Evolutionary conservation across 2,797 vertebrate genomes (phyloP).

Genomic region (Alosa sapidissima): DNA sequence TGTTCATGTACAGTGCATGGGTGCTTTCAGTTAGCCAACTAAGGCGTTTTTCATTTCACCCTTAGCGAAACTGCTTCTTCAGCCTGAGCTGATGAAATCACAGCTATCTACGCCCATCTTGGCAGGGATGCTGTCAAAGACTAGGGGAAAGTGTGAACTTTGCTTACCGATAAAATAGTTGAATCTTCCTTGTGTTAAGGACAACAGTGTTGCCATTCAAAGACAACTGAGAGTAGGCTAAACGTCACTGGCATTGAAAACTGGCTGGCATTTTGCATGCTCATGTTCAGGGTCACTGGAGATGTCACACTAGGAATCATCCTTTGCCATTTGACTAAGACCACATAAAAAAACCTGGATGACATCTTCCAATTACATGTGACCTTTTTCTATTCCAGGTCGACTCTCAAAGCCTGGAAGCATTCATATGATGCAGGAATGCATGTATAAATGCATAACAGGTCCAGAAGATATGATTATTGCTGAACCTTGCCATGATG

Average conservation of each 20-base stretch:
- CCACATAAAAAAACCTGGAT: slow-evolving; percentile 32
- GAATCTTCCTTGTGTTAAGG: neutral
- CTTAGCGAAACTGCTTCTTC: neutral
- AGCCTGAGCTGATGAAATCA: neutral
- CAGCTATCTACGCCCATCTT: neutral
- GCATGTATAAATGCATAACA: neutral
- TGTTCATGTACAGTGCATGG: neutral
- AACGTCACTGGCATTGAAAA: neutral
- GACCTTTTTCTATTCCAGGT: slow-evolving; percentile 48
- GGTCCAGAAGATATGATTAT: neutral
- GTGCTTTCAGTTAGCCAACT: neutral
- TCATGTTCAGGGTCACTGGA: slow-evolving; percentile 3
- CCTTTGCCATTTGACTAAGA: slow-evolving; percentile 54
- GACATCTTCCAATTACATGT: slow-evolving; percentile 43
- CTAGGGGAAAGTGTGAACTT: neutral
- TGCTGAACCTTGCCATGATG: neutral
- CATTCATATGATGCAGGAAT: neutral
- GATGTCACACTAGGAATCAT: slow-evolving; percentile 31
- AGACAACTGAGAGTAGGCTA: neutral
- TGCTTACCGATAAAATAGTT: neutral
- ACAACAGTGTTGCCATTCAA: neutral
- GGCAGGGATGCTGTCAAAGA: neutral
- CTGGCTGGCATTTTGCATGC: slow-evolving; percentile 1
- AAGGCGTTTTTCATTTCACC: neutral
- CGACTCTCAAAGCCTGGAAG: neutral